A percentile compares a stretch with the other conserved stretches of the same genome.
Evolutionary conservation across 2,113 vertebrate species (phyloP).

Genomic region (Prochilodus magdalenae): DNA sequence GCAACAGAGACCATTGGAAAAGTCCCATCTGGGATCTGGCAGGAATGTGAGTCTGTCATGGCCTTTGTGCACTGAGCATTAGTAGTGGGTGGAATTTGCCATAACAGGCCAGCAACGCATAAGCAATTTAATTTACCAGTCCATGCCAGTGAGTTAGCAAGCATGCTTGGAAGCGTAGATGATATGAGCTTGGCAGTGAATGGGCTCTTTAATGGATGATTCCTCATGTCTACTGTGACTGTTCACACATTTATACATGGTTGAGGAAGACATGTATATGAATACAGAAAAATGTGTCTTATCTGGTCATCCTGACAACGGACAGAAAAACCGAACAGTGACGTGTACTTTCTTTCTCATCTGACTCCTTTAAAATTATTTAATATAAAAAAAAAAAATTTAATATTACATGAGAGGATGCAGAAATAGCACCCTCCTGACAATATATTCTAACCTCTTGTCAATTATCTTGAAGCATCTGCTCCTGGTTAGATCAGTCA

Average conservation of each 20-base stretch:
- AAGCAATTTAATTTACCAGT: constrained; percentile 38
- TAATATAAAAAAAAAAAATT: neutral
- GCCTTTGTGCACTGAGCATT: constrained; percentile 28
- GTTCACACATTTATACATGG: neutral
- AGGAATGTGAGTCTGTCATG: constrained; percentile 11
- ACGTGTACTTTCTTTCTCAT: neutral
- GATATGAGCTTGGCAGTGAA: constrained; percentile 41
- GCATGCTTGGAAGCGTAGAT: constrained; percentile 11
- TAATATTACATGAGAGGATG: too few relatives aligned
- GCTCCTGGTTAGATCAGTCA: too few relatives aligned
- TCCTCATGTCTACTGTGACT: constrained; percentile 3
- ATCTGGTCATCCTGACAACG: neutral
- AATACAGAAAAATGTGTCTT: neutral
- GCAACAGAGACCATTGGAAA: constrained; percentile 37
- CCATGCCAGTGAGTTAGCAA: neutral
- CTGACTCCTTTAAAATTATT: neutral
- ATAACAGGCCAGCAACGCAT: constrained; percentile 3
- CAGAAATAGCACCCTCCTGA: too few relatives aligned
- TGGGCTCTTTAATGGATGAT: constrained; percentile 14
- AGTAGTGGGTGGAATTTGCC: neutral
- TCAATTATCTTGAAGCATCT: too few relatives aligned
- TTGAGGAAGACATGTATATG: neutral
- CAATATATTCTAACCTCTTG: too few relatives aligned
- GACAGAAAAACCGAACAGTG: neutral
- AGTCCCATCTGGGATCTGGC: constrained; percentile 18